Base-by-base conservation (phyloP, 2,888 invertebrate genomes). In the Epinotia nisella region DNA sequence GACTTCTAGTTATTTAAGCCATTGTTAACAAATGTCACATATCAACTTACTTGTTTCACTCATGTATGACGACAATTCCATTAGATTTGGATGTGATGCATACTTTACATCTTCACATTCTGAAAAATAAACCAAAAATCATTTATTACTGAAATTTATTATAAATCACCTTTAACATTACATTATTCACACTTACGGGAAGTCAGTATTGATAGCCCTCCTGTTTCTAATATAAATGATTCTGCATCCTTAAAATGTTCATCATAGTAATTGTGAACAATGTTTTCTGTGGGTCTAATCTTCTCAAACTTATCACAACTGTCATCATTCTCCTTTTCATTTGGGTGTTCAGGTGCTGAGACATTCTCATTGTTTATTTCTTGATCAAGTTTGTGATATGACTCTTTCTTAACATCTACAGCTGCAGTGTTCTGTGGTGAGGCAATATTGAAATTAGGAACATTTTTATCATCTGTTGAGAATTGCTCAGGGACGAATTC, bases 181-280 rank as follows among this genome's bases (percentile, higher is more conserved):
- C n/a, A 21, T 59, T 64, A 49, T 66, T 64, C 53, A 74, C 59
- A 87, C 92, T 91, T 85, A 93, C 93, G 89, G 72, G 92, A 80
- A 76, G 89, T 83, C 21, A 93, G 80, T 76, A 92, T 92, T 76
- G 92, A 87, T 5, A 93, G 82, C 41, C 90, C 91, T 65, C 95
- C 94, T 13, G 96, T 96, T 85, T 96, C 96, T 78, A 96, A 90
- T 71, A 96, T 96, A 82, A 96, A 96, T 82, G 96, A 96, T 83
- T 97, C 96, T n/a, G 96, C 96, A 91, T 97, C 97, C 73, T 96
- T 95, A 78, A 96, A 96, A 79, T 95, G 93, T 82, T 95, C 95
- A 87, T 96, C 96, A 83, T 95, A 93, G 82, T 90, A 92, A 78
- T 88, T 93, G 75, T 89, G 88, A 74, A 85, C 79, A 74, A 87